phyloP scores from a whole-genome alignment of 2,113 vertebrate genomes.

The Rhynchomys soricoides region DNA sequence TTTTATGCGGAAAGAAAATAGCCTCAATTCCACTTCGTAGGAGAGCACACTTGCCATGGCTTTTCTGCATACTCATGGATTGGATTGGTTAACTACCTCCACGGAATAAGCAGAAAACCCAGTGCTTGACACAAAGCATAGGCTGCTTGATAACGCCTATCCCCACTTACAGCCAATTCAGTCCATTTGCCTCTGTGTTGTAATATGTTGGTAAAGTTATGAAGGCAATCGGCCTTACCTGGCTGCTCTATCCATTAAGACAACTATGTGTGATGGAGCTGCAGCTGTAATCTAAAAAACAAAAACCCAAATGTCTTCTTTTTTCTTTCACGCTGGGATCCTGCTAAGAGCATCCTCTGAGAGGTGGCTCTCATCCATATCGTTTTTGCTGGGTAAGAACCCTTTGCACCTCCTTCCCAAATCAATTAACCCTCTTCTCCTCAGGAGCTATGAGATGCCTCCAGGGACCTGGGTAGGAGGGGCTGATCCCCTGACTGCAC shows the following conservation, averaged over 20 bases:
- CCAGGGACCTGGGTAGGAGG: slow-evolving; percentile 54
- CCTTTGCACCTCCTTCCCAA: slow-evolving; percentile 57
- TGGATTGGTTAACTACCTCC: not conserved
- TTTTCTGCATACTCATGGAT: not conserved
- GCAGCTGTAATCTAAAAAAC: slow-evolving; percentile 42
- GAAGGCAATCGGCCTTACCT: slow-evolving; percentile 11
- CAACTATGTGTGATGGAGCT: slow-evolving; percentile 16
- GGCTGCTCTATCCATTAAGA: slow-evolving; percentile 69
- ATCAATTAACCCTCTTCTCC: slow-evolving; percentile 58
- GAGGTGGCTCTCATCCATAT: slow-evolving; percentile 57
- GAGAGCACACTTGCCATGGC: not conserved
- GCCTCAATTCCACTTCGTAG: not conserved
- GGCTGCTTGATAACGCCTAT: not conserved
- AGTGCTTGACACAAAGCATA: not conserved
- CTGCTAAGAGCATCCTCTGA: slow-evolving; percentile 47
- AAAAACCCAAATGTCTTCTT: not conserved
- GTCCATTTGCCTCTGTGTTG: not conserved
- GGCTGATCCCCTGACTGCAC: slow-evolving; percentile 50
- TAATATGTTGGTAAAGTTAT: not conserved
- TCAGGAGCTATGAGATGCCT: slow-evolving; percentile 15
- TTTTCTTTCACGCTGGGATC: not conserved
- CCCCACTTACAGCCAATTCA: not conserved
- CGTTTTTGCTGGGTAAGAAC: slow-evolving; percentile 50
- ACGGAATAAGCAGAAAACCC: not conserved
- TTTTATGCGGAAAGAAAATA: not conserved